A percentile compares a stretch with the other conserved stretches of the same genome.
Evolutionary conservation across 2,888 invertebrate species (phyloP).

Genomic region (Schizaphis graminum): DNA sequence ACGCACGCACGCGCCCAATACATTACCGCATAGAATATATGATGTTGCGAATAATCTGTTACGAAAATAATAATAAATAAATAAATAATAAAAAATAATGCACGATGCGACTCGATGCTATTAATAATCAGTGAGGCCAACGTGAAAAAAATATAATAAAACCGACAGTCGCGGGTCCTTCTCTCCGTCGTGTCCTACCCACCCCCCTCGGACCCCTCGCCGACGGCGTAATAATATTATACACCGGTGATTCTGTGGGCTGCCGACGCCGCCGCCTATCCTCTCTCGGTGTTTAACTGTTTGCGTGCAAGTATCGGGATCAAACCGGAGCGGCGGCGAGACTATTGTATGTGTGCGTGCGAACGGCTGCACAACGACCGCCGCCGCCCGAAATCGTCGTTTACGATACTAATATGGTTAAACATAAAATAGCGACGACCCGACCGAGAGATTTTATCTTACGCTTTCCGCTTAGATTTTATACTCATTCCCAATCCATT

Average conservation of each 20-base stretch:
- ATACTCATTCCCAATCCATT: neutral
- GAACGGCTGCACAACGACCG: slow-evolving; percentile 2
- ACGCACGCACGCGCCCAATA: neutral
- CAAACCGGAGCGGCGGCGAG: slow-evolving; percentile 28
- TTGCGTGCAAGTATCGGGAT: slow-evolving; percentile 18
- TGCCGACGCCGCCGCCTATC: slow-evolving; percentile 1
- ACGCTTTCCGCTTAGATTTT: neutral
- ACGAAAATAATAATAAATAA: neutral
- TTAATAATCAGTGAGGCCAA: slow-evolving; percentile 65
- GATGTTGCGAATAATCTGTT: slow-evolving; percentile 22
- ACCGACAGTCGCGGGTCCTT: slow-evolving; percentile 27
- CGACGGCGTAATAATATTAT: neutral
- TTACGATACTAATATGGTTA: neutral
- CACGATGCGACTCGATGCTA: slow-evolving; percentile 44
- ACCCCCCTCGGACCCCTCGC: slow-evolving; percentile 3
- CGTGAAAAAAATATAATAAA: slow-evolving; percentile 53
- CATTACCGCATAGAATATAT: neutral
- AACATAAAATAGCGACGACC: neutral
- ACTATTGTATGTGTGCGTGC: neutral
- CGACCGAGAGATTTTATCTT: neutral
- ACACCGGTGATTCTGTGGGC: slow-evolving; percentile 48
- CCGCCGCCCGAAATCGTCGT: neutral
- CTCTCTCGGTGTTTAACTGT: neutral
- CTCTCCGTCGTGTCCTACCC: slow-evolving; percentile 32
- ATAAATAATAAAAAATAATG: slow-evolving; percentile 46